Conservation (phyloP, 2,888 invertebrate species). For the Parnassius smintheus region DNA sequence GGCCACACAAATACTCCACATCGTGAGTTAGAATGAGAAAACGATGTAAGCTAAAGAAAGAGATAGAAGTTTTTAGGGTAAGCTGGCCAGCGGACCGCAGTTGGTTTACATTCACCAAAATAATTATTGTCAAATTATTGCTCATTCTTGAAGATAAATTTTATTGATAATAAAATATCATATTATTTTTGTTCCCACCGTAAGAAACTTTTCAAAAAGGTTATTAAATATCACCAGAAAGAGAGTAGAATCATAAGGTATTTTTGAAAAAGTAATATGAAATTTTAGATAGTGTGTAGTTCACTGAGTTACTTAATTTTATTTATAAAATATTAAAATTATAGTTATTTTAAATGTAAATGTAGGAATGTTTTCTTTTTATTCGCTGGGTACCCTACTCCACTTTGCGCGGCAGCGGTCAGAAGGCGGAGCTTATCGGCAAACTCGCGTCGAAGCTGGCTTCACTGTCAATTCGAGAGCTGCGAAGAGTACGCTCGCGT, state of each 20-base stretch:
- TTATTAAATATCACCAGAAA: too few species aligned
- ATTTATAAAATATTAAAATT: too few species aligned
- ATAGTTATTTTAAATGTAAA: too few species aligned
- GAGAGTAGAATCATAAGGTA: too few species aligned
- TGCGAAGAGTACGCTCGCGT: conserved; percentile 77
- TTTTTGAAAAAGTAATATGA: too few species aligned
- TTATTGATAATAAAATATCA: too few species aligned
- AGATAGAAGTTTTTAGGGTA: conserved; percentile 50
- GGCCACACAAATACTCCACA: conserved; percentile 50
- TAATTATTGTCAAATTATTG: too few species aligned
- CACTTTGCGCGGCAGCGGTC: conserved; percentile 81
- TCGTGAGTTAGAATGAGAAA: conserved; percentile 48
- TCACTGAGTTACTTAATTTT: too few species aligned
- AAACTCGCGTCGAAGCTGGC: conserved; percentile 79
- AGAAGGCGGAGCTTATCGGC: conserved; percentile 81
- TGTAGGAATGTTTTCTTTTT: conserved; percentile 18
- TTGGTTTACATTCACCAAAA: conserved; percentile 38
- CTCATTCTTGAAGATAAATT: too few species aligned
- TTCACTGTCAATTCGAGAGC: conserved; percentile 81
- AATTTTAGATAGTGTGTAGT: too few species aligned
- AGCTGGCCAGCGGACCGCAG: conserved; percentile 72
- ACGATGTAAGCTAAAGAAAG: conserved; percentile 45
- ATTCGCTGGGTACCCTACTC: conserved; percentile 62
- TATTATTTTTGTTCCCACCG: too few species aligned
- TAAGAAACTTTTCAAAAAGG: too few species aligned